Evolutionary conservation across 2,888 invertebrate genomes (phyloP).

Genomic region (Molorchus minor): DNA sequence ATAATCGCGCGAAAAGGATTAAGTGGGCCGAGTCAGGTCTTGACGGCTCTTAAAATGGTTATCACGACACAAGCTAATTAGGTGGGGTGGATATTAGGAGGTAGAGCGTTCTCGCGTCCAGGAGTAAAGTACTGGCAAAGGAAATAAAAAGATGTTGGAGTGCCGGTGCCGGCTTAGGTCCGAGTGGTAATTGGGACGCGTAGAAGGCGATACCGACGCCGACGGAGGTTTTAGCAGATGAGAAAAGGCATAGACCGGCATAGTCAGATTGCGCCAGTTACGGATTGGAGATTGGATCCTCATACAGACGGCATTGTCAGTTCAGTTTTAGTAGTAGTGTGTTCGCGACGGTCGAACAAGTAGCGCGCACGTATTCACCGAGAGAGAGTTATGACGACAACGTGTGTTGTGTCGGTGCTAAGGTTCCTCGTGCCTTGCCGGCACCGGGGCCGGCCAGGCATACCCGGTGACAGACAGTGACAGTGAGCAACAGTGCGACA

Average conservation of each 20-base stretch:
- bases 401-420: slow-evolving; percentile 52
- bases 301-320: slow-evolving; percentile 65
- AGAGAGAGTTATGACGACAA: slow-evolving; percentile 51
- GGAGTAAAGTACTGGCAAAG: neutral
- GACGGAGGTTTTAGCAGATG: slow-evolving; percentile 40
- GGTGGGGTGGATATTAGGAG: slow-evolving; percentile 23
- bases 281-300: slow-evolving; percentile 38
- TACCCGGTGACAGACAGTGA: slow-evolving; percentile 52
- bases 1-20: slow-evolving; percentile 7
- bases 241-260: slow-evolving; percentile 31
- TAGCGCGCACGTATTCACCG: slow-evolving; percentile 58
- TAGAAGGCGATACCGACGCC: slow-evolving; percentile 43
- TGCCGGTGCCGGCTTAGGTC: slow-evolving; percentile 9
- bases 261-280: slow-evolving; percentile 39
- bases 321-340: slow-evolving; percentile 59
- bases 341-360: slow-evolving; percentile 65
- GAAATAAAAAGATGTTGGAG: slow-evolving; percentile 3
- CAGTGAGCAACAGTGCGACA: slow-evolving; percentile 58
- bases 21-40: slow-evolving; percentile 20
- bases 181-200: slow-evolving; percentile 28
- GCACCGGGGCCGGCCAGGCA: slow-evolving; percentile 43
- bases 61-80: slow-evolving; percentile 6
- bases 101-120: slow-evolving; percentile 17
- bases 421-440: slow-evolving; percentile 38
- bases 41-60: slow-evolving; percentile 12